Evolutionary conservation across 1,140 invertebrate genomes (phyloP).

Genomic region (Pseudoatta argentina): DNA sequence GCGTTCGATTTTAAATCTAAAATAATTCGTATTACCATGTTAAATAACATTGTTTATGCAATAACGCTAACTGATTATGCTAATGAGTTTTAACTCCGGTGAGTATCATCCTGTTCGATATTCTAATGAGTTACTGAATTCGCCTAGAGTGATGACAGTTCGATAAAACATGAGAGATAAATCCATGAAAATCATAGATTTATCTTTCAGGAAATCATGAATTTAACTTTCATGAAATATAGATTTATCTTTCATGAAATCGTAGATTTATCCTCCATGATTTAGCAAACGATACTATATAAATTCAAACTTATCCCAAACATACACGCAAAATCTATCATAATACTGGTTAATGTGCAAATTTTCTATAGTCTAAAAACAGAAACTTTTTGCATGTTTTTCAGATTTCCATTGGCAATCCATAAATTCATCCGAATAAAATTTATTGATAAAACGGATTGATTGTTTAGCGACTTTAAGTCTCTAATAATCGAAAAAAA

Average conservation of each 20-base stretch:
- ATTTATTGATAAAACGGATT: background rate
- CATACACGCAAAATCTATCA: background rate
- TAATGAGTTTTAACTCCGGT: conserved; percentile 1
- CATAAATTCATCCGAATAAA: background rate
- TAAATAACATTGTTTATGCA: background rate
- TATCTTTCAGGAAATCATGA: background rate
- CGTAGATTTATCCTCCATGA: background rate
- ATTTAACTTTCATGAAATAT: background rate
- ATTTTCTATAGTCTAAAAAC: background rate
- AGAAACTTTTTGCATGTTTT: background rate
- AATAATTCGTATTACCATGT: background rate
- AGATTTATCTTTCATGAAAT: background rate
- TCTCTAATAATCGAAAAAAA: background rate
- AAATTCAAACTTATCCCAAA: background rate
- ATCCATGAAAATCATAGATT: background rate
- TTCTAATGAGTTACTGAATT: background rate
- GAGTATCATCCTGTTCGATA: conserved; percentile 15
- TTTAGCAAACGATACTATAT: background rate
- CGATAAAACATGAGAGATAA: background rate
- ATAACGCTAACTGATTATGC: conserved; percentile 11
- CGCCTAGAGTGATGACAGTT: background rate
- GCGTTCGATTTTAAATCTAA: background rate
- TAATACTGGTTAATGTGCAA: background rate
- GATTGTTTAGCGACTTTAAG: background rate
- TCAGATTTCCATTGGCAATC: background rate